Base-by-base conservation (phyloP, 2,888 invertebrate genomes). In the Sinodicranocentrus sp. region DNA sequence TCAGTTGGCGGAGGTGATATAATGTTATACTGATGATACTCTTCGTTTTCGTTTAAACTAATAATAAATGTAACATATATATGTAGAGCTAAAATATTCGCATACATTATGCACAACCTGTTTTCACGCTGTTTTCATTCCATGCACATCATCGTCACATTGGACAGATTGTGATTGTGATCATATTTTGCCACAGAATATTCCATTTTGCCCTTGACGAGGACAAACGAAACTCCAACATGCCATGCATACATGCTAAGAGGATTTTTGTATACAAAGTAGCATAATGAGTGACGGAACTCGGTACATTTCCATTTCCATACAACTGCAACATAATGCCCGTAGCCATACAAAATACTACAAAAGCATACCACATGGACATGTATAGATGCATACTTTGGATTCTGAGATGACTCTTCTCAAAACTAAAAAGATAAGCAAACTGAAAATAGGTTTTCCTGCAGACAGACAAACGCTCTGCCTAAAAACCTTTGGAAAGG, bases 171-270 rank as follows among this genome's bases (percentile, higher is more conserved):
- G 19, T n/a, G 13, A n/a, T 44, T 44, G n/a, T 44, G 44, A 44
- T 44, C 19, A 19, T 19, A 52, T 52, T 52, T 52, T 17, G 52
- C 52, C 52, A 52, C 17, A 52, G 19, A 43, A 68, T 44, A 33
- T 28, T 23, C 23, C n/a, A 19, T 17, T 68, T 68, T 68, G 67
- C 67, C 67, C 67, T 68, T 68, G 67, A 33, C 5, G 44, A 68
- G 67, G 67, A 68, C 67, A 68, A 68, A 68, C 23, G 21, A 43
- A n/a, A 13, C 26, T 52, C 52, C 52, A 59, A 59, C 59, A 8
- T 26, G 25, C 59, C 57, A 57, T 2, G n/a, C 52, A 48, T 5
- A 48, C 13, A 52, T 19, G 52, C 19, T 19, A 3, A 52, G 19
- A 3, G 19, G 52, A 17, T 17, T n/a, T 19, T 19, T 52, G 19